These are phyloP conservation scores for Taphrorychus bicolor DNA, from an alignment of 2,888 invertebrate species.

Conservation along the genomic window DNA sequence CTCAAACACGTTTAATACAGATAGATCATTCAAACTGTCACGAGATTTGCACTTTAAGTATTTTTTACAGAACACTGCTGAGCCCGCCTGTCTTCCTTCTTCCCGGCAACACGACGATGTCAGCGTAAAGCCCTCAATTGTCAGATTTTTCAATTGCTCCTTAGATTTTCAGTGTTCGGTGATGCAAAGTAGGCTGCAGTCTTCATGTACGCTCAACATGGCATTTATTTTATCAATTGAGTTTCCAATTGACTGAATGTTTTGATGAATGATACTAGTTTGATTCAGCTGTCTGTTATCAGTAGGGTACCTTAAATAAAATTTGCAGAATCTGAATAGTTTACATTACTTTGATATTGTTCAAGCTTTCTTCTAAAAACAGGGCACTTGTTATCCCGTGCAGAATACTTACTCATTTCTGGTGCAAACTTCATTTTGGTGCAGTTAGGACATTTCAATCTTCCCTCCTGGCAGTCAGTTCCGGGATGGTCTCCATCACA, in stretches of 20 bases:
- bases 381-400: neutral
- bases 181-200: constrained; percentile 13
- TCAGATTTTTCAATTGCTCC: constrained; percentile 14
- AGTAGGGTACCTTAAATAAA: neutral
- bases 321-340: too few species aligned
- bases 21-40: constrained; percentile 4
- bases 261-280: constrained; percentile 13
- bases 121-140: neutral
- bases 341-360: neutral
- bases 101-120: constrained; percentile 13
- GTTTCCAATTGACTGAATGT: constrained; percentile 12
- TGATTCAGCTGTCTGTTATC: too few species aligned
- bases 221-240: constrained; percentile 6
- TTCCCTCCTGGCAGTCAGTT: too few species aligned
- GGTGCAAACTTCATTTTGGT: neutral
- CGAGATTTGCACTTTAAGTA: neutral
- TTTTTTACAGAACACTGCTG: constrained; percentile 1
- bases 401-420: neutral
- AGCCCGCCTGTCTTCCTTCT: constrained; percentile 11
- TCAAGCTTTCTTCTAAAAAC: constrained; percentile 1
- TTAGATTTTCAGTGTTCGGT: too few species aligned
- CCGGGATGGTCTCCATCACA: too few species aligned
- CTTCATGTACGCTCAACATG: neutral
- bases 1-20: too few species aligned
- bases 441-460: too few species aligned